These are phyloP conservation scores for Sylvietta virens DNA, from an alignment of 2,113 vertebrate species.

Conservation along the genomic window DNA sequence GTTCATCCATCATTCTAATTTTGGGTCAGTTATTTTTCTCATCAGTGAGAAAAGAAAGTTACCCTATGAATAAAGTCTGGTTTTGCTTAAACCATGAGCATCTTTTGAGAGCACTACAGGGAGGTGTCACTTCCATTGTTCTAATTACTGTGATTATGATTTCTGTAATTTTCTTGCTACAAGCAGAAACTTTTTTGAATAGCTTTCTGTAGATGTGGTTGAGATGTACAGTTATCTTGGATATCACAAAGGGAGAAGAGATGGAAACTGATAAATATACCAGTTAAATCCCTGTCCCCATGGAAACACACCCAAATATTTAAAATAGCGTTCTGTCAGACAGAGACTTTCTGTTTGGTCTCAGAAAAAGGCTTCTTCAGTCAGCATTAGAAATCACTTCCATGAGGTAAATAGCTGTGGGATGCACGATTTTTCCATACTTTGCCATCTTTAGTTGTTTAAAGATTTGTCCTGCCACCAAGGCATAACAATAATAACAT, in stretches of 20 bases:
- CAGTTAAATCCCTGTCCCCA: background rate
- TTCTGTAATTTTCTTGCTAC: background rate
- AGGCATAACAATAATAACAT: background rate
- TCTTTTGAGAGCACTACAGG: background rate
- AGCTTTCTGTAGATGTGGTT: background rate
- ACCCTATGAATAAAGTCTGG: background rate
- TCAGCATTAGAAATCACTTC: background rate
- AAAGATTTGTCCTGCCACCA: background rate
- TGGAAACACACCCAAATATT: constrained; percentile 41
- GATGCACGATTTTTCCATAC: background rate
- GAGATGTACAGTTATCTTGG: background rate
- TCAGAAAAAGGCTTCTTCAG: background rate
- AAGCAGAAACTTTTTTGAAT: background rate
- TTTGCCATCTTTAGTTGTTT: background rate
- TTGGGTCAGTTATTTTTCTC: background rate
- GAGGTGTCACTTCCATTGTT: background rate
- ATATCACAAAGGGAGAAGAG: background rate
- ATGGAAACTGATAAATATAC: constrained; percentile 21
- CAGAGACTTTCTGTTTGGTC: constrained; percentile 1
- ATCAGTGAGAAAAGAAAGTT: background rate
- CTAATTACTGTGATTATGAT: background rate
- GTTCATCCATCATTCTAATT: background rate
- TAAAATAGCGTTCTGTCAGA: constrained; percentile 19
- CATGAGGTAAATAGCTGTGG: background rate
- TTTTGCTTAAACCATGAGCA: background rate